Percentiles rank a stretch among this genome's conserved stretches.
phyloP scores from a whole-genome alignment of 2,113 vertebrate species.

The Lichenostomus cassidix region DNA sequence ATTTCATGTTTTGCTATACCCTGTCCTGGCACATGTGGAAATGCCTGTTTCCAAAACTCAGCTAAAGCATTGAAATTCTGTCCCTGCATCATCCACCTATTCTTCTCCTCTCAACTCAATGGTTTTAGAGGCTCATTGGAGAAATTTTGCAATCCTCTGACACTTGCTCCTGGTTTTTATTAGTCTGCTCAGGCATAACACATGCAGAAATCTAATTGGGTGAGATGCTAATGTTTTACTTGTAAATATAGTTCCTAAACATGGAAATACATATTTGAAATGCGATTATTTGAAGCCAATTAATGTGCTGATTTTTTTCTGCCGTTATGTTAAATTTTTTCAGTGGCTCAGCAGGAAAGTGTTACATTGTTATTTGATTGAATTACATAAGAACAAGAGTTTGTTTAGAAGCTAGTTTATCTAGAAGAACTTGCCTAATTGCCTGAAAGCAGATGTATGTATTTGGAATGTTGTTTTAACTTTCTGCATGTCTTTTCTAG shows the following conservation, averaged over 20 bases:
- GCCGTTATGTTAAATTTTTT: background rate
- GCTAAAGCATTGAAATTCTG: background rate
- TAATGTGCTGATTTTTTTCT: background rate
- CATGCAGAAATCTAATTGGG: background rate
- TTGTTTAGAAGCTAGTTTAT: background rate
- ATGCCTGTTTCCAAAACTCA: background rate
- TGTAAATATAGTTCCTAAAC: background rate
- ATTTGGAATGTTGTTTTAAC: background rate
- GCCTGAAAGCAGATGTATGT: background rate
- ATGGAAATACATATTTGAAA: background rate
- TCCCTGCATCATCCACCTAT: background rate
- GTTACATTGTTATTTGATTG: background rate
- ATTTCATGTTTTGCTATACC: background rate
- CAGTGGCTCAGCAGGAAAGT: background rate
- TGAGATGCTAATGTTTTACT: background rate
- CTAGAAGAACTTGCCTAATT: background rate
- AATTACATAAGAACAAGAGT: background rate
- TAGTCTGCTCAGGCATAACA: background rate
- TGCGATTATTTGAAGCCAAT: background rate
- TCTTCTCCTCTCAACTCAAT: background rate
- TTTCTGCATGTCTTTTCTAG: slow-evolving; percentile 61
- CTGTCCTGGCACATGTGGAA: background rate
- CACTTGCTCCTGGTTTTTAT: background rate
- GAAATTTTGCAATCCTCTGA: background rate
- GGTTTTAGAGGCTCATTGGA: background rate